Percentiles rank a stretch among this genome's conserved stretches.
Evolutionary conservation across 2,113 vertebrate genomes (phyloP).

Genomic region (Sapajus apella): DNA sequence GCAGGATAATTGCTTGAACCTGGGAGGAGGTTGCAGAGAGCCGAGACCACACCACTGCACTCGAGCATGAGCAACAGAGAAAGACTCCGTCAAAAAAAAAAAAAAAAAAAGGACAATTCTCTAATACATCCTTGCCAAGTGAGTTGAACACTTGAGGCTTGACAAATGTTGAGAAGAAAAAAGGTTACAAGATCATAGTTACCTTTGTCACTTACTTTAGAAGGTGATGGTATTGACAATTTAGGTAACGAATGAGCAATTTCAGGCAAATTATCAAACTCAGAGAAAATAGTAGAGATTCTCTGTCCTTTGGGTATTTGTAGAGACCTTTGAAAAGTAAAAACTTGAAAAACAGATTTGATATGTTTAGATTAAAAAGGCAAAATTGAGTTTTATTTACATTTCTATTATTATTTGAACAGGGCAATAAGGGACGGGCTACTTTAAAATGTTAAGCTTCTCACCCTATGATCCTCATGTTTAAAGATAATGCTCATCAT

Average conservation of each 20-base stretch:
- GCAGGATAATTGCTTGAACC: too few relatives aligned
- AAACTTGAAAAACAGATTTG: neutral
- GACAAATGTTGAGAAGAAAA: neutral
- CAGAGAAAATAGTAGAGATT: neutral
- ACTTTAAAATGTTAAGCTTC: neutral
- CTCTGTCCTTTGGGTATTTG: neutral
- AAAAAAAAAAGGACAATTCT: neutral
- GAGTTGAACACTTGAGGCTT: neutral
- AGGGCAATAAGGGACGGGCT: neutral
- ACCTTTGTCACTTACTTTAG: neutral
- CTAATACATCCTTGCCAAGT: neutral
- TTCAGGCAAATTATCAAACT: conserved; percentile 8
- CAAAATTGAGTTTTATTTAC: neutral
- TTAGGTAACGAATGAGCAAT: neutral
- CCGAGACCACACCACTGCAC: too few relatives aligned
- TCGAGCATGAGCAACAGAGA: too few relatives aligned
- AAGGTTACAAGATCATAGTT: neutral
- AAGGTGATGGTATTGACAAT: neutral
- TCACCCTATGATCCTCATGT: neutral
- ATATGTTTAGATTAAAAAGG: neutral
- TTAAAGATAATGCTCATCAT: neutral
- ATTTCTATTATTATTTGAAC: neutral
- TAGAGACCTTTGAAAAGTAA: neutral
- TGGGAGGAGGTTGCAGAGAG: too few relatives aligned
- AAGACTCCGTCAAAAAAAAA: too few relatives aligned